These are phyloP conservation scores for Lepidostoma basale DNA, from an alignment of 1,140 invertebrate genomes.

Conservation along the genomic window DNA sequence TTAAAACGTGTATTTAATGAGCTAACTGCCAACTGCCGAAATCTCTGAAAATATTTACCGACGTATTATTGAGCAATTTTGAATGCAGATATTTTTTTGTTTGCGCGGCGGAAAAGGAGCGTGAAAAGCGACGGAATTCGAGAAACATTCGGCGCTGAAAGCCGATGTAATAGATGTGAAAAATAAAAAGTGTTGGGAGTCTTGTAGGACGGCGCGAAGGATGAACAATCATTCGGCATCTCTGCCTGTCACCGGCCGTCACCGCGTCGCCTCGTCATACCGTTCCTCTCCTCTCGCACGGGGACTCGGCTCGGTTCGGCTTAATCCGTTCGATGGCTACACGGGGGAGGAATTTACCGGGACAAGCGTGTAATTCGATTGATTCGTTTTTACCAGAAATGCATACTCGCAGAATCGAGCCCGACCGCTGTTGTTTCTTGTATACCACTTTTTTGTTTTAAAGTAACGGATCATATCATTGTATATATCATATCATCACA, in stretches of 20 bases:
- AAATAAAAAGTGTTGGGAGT: slow-evolving; percentile 15
- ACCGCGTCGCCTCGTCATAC: slow-evolving; percentile 23
- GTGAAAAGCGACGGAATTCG: no score
- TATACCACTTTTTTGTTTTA: no score
- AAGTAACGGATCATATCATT: no score
- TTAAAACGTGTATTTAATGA: no score
- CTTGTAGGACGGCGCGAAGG: not conserved
- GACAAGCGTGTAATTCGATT: slow-evolving; percentile 35
- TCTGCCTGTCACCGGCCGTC: slow-evolving; percentile 21
- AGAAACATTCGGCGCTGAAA: not conserved
- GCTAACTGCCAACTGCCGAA: no score
- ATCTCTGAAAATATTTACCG: no score
- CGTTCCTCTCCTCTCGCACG: no score
- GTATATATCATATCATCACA: no score
- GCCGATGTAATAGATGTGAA: not conserved
- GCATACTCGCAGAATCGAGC: slow-evolving; percentile 11
- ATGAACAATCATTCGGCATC: slow-evolving; percentile 27
- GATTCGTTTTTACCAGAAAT: slow-evolving; percentile 32
- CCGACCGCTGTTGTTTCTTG: slow-evolving; percentile 29
- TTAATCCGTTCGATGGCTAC: slow-evolving; percentile 38
- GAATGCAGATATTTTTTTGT: no score
- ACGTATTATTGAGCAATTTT: no score
- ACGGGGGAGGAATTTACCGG: slow-evolving; percentile 29
- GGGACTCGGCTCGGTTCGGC: slow-evolving; percentile 30
- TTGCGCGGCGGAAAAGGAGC: no score